phyloP scores from a whole-genome alignment of 1,140 invertebrate genomes.

The Agrypnia vestita region DNA sequence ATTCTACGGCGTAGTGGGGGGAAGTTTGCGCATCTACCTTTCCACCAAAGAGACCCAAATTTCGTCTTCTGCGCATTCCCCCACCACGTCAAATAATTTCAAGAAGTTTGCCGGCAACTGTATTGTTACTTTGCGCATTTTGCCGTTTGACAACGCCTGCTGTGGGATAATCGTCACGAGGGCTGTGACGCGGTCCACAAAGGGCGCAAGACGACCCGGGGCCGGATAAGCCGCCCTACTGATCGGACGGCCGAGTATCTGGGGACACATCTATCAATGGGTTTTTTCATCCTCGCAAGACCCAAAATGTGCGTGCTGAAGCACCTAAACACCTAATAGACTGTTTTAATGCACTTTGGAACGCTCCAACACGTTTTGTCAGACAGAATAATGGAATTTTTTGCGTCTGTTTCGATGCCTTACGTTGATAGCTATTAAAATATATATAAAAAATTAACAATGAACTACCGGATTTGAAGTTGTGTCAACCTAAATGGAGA shows the following conservation, averaged over 20 bases:
- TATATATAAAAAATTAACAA: too few species aligned
- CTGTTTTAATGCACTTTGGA: neutral
- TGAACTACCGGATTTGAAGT: too few species aligned
- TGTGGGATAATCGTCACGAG: slow-evolving; percentile 2
- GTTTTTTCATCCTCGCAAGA: neutral
- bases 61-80: too few species aligned
- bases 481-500: too few species aligned
- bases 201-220: neutral
- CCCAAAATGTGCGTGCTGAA: too few species aligned
- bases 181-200: neutral
- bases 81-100: too few species aligned
- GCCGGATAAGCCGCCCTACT: neutral
- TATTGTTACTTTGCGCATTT: too few species aligned
- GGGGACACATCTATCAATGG: neutral
- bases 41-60: too few species aligned
- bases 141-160: neutral
- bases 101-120: too few species aligned
- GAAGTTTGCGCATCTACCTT: too few species aligned
- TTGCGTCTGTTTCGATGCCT: neutral
- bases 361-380: neutral
- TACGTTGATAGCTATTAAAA: neutral
- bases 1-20: too few species aligned
- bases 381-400: neutral
- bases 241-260: neutral
- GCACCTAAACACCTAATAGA: neutral